Conservation (phyloP, 2,113 vertebrate species). For the Megaptera novaeangliae region DNA sequence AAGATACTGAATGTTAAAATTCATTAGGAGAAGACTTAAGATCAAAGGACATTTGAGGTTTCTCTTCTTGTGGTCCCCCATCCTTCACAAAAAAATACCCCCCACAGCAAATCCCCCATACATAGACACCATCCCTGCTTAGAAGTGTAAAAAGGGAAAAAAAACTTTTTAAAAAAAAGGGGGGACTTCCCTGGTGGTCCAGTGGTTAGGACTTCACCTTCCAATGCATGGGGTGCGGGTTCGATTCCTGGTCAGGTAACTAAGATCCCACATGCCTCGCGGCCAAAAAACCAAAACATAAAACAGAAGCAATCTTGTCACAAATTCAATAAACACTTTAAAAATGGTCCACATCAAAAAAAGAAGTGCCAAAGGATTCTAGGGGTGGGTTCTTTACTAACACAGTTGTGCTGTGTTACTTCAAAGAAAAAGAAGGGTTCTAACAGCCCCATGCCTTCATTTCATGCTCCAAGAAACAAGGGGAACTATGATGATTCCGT, state of each 20-base stretch:
- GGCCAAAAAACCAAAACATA: too few relatives aligned
- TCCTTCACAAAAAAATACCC: not conserved
- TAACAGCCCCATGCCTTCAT: not conserved
- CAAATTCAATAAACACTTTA: too few relatives aligned
- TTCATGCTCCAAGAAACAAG: slow-evolving; percentile 6
- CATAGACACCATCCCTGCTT: not conserved
- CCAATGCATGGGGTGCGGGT: too few relatives aligned
- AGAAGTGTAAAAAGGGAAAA: not conserved
- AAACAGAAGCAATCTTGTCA: too few relatives aligned
- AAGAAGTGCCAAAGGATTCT: not conserved
- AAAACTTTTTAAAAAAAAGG: too few relatives aligned
- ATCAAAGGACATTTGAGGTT: slow-evolving; percentile 1
- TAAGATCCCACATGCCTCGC: too few relatives aligned
- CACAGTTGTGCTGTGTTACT: not conserved
- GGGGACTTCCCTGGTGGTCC: too few relatives aligned
- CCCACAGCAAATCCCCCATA: not conserved
- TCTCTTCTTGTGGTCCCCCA: not conserved
- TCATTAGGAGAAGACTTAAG: not conserved
- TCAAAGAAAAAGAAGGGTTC: not conserved
- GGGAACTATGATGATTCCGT: not conserved
- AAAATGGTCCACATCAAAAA: too few relatives aligned
- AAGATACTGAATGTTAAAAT: slow-evolving; percentile 5
- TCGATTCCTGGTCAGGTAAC: too few relatives aligned
- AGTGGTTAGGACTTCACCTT: too few relatives aligned
- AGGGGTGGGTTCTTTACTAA: not conserved